phyloP scores from a whole-genome alignment of 1,140 invertebrate genomes.

The Gryon sp. region DNA sequence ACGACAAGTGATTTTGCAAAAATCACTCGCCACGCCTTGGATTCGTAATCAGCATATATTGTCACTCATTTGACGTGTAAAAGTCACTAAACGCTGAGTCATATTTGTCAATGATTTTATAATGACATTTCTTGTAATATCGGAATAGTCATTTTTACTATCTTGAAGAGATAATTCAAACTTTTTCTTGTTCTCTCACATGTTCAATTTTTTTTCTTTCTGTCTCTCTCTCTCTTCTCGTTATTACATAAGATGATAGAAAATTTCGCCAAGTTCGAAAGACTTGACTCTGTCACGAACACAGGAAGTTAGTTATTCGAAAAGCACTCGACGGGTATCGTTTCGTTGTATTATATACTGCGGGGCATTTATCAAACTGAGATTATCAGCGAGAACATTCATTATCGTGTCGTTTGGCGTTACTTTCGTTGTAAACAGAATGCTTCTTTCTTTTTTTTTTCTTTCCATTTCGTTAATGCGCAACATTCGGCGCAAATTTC shows the following conservation, averaged over 20 bases:
- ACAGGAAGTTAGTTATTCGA: constrained; percentile 24
- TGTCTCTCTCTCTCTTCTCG: no score
- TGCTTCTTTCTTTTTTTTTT: no score
- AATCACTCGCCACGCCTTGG: constrained; percentile 57
- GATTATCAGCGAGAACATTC: constrained; percentile 66
- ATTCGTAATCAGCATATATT: constrained; percentile 61
- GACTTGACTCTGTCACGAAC: background rate
- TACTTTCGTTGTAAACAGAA: constrained; percentile 55
- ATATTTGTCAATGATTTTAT: constrained; percentile 50
- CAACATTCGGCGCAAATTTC: constrained; percentile 51
- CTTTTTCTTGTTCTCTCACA: no score
- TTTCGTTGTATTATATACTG: constrained; percentile 36
- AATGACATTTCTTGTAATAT: constrained; percentile 28
- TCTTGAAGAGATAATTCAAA: background rate
- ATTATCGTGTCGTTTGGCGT: constrained; percentile 42
- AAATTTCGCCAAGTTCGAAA: constrained; percentile 8
- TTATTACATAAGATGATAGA: background rate
- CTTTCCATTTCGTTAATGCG: constrained; percentile 41
- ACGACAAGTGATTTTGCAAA: constrained; percentile 64
- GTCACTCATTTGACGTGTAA: constrained; percentile 57
- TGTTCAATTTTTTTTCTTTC: no score
- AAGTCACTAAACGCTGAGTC: constrained; percentile 57
- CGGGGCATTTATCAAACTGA: constrained; percentile 59
- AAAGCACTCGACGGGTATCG: constrained; percentile 25
- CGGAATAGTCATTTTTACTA: no score